These are phyloP conservation scores for Heliconius congener DNA, from an alignment of 1,140 invertebrate genomes.

Conservation along the genomic window DNA sequence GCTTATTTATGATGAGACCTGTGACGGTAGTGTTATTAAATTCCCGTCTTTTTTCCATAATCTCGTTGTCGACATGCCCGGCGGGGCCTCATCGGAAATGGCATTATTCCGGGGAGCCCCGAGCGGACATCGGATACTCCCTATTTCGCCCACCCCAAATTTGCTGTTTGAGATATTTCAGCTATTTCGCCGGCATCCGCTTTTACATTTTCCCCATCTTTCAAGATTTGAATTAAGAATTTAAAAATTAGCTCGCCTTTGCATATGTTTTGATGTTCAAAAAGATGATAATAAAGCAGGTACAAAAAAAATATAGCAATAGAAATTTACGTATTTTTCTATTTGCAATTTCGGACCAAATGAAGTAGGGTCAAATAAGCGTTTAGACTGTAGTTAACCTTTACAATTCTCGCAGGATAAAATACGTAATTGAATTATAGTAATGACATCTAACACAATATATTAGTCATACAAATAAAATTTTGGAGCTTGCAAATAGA, in stretches of 20 bases:
- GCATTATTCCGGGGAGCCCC: slow-evolving; percentile 72
- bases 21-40: slow-evolving; percentile 73
- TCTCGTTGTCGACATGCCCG: slow-evolving; percentile 70
- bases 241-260: slow-evolving; percentile 30
- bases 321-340: not conserved
- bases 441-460: too few relatives aligned
- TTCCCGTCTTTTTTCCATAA: slow-evolving; percentile 76
- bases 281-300: not conserved
- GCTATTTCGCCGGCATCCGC: slow-evolving; percentile 60
- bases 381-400: too few relatives aligned
- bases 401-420: too few relatives aligned
- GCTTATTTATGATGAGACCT: slow-evolving; percentile 56
- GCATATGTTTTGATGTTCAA: slow-evolving; percentile 28
- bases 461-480: too few relatives aligned
- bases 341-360: too few relatives aligned
- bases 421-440: too few relatives aligned
- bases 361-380: too few relatives aligned
- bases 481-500: too few relatives aligned
- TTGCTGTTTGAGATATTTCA: slow-evolving; percentile 60
- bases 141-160: slow-evolving; percentile 52
- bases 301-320: not conserved
- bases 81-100: slow-evolving; percentile 76
- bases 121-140: slow-evolving; percentile 74
- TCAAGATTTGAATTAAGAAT: slow-evolving; percentile 32
- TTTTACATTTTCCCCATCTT: slow-evolving; percentile 57